Evolutionary conservation across 2,113 vertebrate genomes (phyloP).

Genomic region (Climacteris rufus): DNA sequence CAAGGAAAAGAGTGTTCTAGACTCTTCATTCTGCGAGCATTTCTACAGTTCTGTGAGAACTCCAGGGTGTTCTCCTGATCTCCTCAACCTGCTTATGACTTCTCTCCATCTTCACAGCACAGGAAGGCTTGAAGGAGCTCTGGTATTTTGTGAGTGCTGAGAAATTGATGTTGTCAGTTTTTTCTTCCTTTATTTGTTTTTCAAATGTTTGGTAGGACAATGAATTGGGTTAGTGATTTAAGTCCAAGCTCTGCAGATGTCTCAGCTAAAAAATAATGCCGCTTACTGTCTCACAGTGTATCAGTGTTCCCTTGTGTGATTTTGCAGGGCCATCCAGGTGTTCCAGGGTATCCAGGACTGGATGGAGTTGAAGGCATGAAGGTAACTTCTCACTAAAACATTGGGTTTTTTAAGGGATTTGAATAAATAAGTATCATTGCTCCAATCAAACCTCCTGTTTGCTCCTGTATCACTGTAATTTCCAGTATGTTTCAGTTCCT

Average conservation of each 20-base stretch:
- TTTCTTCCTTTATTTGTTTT: neutral
- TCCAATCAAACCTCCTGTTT: neutral
- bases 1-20: neutral
- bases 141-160: neutral
- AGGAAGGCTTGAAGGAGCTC: neutral
- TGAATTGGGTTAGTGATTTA: neutral
- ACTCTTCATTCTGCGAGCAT: neutral
- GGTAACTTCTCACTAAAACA: slow-evolving; percentile 67
- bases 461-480: neutral
- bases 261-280: neutral
- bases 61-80: neutral
- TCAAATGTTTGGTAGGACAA: neutral
- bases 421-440: neutral
- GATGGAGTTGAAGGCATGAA: slow-evolving; percentile 77
- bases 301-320: neutral
- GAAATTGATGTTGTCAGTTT: neutral
- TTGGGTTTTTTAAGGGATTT: neutral
- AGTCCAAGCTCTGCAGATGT: neutral
- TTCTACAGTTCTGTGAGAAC: neutral
- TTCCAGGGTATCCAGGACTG: slow-evolving; percentile 72
- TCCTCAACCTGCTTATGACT: neutral
- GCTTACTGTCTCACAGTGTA: neutral
- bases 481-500: neutral
- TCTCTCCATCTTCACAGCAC: neutral
- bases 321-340: slow-evolving; percentile 73